A percentile compares a stretch with the other conserved stretches of the same genome.
Evolutionary conservation across 2,113 vertebrate genomes (phyloP).

Genomic region (Heterocephalus glaber): DNA sequence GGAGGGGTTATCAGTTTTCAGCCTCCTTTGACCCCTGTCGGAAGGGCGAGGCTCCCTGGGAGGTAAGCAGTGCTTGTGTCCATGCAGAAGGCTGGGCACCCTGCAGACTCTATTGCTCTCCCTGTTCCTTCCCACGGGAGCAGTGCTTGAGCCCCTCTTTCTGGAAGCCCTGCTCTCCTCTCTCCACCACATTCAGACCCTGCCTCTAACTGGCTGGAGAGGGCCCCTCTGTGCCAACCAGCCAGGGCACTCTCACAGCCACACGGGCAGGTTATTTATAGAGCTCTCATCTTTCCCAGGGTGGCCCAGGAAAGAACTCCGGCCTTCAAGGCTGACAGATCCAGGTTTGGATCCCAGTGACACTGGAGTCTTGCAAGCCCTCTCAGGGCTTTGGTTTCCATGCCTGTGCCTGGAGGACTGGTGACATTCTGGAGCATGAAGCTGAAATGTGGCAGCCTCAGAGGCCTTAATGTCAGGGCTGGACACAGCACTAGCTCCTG

Average conservation of each 20-base stretch:
- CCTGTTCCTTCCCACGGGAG: not conserved
- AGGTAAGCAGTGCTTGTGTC: not conserved
- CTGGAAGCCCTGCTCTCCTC: not conserved
- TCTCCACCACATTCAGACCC: slow-evolving; percentile 6
- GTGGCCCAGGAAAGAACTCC: slow-evolving; percentile 49
- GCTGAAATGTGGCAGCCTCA: not conserved
- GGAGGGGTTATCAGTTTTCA: not conserved
- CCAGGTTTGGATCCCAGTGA: not conserved
- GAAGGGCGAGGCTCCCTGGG: not conserved
- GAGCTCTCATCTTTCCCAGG: slow-evolving; percentile 70
- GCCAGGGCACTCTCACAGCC: slow-evolving; percentile 42
- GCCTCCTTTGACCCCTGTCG: not conserved
- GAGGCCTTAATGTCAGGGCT: not conserved
- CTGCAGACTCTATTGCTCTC: not conserved
- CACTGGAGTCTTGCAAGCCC: not conserved
- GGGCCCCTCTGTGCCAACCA: slow-evolving; percentile 2
- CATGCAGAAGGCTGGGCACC: not conserved
- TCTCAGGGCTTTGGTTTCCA: not conserved
- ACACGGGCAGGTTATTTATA: slow-evolving; percentile 68
- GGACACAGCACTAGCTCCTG: not conserved
- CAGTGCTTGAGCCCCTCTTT: not conserved
- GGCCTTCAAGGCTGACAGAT: slow-evolving; percentile 29
- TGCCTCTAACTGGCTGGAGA: not conserved
- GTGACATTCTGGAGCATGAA: not conserved
- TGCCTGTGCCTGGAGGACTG: not conserved